These are phyloP conservation scores for Phaethon lepturus DNA, from an alignment of 2,113 vertebrate species.

Conservation along the genomic window DNA sequence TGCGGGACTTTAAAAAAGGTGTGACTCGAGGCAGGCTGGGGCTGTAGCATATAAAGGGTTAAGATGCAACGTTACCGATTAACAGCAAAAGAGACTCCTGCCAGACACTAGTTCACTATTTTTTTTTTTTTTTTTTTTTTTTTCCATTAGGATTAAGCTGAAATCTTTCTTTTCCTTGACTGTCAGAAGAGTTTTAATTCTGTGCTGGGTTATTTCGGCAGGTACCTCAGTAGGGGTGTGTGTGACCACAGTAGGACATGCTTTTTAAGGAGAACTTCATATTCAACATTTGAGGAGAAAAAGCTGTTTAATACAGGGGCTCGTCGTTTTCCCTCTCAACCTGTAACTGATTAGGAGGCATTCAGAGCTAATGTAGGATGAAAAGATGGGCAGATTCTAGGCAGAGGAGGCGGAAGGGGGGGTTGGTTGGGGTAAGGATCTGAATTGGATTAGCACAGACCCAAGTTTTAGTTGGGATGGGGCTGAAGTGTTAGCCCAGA, in stretches of 20 bases:
- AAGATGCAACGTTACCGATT: neutral
- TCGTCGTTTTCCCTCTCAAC: conserved; percentile 13
- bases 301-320: conserved; percentile 13
- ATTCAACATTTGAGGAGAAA: conserved; percentile 37
- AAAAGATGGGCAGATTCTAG: neutral
- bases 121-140: neutral
- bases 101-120: neutral
- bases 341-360: conserved; percentile 57
- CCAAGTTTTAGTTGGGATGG: neutral
- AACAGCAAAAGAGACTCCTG: neutral
- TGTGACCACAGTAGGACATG: neutral
- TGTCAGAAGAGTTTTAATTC: neutral
- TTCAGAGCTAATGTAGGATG: conserved; percentile 41
- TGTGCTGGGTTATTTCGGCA: neutral
- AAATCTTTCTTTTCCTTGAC: neutral
- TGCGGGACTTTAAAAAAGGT: neutral
- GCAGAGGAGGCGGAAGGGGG: neutral
- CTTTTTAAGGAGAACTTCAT: conserved; percentile 23
- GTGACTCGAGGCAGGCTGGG: neutral
- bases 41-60: neutral
- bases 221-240: neutral
- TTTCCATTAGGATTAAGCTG: neutral
- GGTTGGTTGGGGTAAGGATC: neutral
- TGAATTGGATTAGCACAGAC: conserved; percentile 32
- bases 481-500: neutral